Percentiles rank a stretch among this genome's conserved stretches.
These are phyloP conservation scores for Oceanodroma tethys DNA, from an alignment of 2,113 vertebrate species.

Conservation along the genomic window DNA sequence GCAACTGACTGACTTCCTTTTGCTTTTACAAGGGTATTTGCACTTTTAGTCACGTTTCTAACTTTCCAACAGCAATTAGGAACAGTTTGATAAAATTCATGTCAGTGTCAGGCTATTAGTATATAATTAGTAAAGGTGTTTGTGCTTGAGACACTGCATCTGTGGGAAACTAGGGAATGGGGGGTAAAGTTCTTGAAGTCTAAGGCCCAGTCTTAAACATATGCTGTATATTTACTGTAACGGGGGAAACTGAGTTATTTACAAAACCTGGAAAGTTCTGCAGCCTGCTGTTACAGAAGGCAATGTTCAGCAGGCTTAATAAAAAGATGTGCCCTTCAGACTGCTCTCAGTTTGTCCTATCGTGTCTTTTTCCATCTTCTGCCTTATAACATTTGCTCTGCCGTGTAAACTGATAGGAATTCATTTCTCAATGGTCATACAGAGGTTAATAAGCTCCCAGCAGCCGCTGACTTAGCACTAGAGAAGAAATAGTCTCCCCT, in stretches of 20 bases:
- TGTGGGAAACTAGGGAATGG: background rate
- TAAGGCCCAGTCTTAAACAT: background rate
- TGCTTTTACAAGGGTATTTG: background rate
- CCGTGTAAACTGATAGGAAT: slow-evolving; percentile 47
- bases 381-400: slow-evolving; percentile 34
- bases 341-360: slow-evolving; percentile 28
- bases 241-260: background rate
- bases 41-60: background rate
- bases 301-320: background rate
- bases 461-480: slow-evolving; percentile 51
- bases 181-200: background rate
- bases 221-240: background rate
- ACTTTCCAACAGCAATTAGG: background rate
- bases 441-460: slow-evolving; percentile 52
- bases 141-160: rapidly evolving
- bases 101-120: background rate
- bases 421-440: slow-evolving; percentile 32
- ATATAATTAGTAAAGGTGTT: background rate
- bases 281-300: background rate
- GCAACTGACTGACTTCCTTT: background rate
- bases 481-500: slow-evolving; percentile 4
- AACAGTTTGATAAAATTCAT: background rate
- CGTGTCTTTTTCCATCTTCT: slow-evolving; percentile 45
- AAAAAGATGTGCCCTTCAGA: slow-evolving; percentile 43
- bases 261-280: background rate